Conservation (phyloP, 2,888 invertebrate species). For the Geophilus truncorum region DNA sequence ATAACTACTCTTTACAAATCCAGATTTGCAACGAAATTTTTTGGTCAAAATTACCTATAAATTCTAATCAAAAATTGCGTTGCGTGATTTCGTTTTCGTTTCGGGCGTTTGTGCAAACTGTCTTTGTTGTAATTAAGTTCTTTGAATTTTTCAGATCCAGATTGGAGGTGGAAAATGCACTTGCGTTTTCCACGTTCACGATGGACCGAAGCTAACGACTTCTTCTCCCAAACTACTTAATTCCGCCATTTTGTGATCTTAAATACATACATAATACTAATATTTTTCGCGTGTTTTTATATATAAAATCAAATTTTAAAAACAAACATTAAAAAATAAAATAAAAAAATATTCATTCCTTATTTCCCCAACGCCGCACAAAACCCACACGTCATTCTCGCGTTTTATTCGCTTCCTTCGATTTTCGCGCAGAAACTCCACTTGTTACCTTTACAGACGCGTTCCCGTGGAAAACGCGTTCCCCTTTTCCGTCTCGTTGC, state of each 20-base stretch:
- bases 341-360: neutral
- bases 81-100: no score
- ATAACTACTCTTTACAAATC: no score
- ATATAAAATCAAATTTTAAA: neutral
- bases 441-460: neutral
- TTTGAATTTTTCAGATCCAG: neutral
- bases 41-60: no score
- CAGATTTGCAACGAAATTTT: no score
- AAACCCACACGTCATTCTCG: no score
- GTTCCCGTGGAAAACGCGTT: neutral
- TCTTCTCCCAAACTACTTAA: conserved; percentile 5
- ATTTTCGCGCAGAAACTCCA: neutral
- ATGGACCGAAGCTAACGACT: conserved; percentile 32
- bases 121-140: neutral
- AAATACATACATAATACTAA: neutral
- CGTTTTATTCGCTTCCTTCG: neutral
- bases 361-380: no score
- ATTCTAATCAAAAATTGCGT: no score
- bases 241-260: neutral
- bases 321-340: neutral
- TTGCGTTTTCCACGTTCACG: conserved; percentile 30
- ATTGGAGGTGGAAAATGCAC: conserved; percentile 30
- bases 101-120: no score
- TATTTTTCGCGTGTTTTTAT: neutral
- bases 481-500: neutral